phyloP scores from a whole-genome alignment of 2,797 vertebrate genomes.

The Micropoecilia bifurca region DNA sequence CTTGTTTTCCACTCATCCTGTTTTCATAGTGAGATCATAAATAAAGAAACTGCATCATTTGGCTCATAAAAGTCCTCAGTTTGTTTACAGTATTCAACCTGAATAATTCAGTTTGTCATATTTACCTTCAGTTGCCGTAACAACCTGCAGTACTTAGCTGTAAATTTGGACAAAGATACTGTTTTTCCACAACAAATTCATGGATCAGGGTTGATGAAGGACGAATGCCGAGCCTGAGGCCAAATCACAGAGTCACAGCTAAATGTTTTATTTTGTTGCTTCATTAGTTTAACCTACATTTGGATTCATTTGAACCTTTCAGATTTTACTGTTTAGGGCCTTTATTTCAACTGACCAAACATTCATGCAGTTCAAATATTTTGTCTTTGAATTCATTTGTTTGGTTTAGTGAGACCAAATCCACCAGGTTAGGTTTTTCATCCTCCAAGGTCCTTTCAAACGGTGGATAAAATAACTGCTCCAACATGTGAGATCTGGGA shows the following conservation, averaged over 20 bases:
- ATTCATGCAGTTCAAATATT: background rate
- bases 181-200: background rate
- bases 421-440: background rate
- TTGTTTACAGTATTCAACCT: conserved; percentile 54
- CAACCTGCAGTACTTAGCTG: background rate
- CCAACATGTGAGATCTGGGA: background rate
- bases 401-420: background rate
- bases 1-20: conserved; percentile 48
- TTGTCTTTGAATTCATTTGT: background rate
- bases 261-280: conserved; percentile 33
- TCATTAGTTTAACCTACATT: conserved; percentile 48
- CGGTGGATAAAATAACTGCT: background rate
- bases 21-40: conserved; percentile 58
- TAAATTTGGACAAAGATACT: background rate
- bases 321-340: background rate
- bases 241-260: conserved; percentile 23
- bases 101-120: background rate
- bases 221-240: background rate
- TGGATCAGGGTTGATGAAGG: background rate
- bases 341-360: background rate
- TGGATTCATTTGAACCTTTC: conserved; percentile 7
- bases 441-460: background rate
- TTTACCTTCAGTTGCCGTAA: background rate
- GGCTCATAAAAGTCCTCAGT: conserved; percentile 23
- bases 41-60: conserved; percentile 40